Percentiles rank a stretch among this genome's conserved stretches.
Evolutionary conservation across 2,888 invertebrate species (phyloP).

Genomic region (Stratiomys singularior): DNA sequence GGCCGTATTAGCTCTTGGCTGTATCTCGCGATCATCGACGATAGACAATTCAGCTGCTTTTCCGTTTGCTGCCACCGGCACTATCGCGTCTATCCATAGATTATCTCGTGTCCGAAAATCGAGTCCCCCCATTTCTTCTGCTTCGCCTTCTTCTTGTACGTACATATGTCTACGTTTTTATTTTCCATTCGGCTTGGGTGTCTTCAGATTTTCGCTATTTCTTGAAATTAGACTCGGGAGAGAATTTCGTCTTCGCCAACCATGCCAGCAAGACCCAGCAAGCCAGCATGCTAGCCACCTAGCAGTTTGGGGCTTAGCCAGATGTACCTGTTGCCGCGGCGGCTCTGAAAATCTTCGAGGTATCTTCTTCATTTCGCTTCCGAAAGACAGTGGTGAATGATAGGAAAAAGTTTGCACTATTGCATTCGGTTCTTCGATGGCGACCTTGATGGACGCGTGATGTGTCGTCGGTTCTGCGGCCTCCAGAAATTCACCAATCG

Average conservation of each 20-base stretch:
- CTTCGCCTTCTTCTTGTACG: neutral
- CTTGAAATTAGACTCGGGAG: conserved; percentile 19
- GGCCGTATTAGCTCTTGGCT: neutral
- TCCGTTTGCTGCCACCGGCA: neutral
- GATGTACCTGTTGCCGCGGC: conserved; percentile 23
- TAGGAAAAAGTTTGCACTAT: conserved; percentile 55
- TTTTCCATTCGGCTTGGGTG: conserved; percentile 5
- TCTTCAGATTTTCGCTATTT: conserved; percentile 11
- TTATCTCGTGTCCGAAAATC: conserved; percentile 4
- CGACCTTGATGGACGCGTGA: conserved; percentile 66
- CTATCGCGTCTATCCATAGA: conserved; percentile 18
- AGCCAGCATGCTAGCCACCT: too few relatives aligned
- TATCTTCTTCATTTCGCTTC: conserved; percentile 44
- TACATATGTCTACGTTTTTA: neutral
- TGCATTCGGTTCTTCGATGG: conserved; percentile 64
- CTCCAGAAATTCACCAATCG: conserved; percentile 7
- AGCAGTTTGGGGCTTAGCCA: conserved; percentile 18
- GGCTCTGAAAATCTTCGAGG: conserved; percentile 25
- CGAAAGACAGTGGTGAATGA: conserved; percentile 30
- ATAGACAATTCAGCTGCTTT: conserved; percentile 26
- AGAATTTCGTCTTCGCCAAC: conserved; percentile 19
- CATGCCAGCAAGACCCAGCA: too few relatives aligned
- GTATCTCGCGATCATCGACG: neutral
- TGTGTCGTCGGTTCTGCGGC: conserved; percentile 47
- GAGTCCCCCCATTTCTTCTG: conserved; percentile 24